phyloP scores from a whole-genome alignment of 2,113 vertebrate genomes.

The Monopterus albus region DNA sequence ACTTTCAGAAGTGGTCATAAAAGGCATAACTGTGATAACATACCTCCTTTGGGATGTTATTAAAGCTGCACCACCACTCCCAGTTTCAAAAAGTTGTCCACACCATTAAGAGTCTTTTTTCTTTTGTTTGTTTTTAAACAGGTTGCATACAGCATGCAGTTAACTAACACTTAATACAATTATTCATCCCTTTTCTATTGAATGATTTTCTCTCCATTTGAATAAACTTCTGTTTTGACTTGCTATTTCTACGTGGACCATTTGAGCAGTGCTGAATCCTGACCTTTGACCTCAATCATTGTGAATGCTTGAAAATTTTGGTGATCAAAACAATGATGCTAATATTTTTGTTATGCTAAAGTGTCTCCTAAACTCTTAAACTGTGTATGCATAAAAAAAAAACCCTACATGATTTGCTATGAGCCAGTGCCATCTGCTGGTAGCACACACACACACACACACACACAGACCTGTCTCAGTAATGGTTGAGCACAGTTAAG shows the following conservation, averaged over 20 bases:
- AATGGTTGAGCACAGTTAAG: too few relatives aligned
- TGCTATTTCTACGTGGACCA: neutral
- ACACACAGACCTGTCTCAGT: neutral
- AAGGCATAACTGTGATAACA: neutral
- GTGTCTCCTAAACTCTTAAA: neutral
- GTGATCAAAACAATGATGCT: too few relatives aligned
- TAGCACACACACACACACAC: neutral
- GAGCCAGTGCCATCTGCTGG: constrained; percentile 46
- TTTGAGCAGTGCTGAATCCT: too few relatives aligned
- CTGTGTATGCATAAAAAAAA: neutral
- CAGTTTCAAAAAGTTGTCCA: too few relatives aligned
- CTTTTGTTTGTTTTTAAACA: too few relatives aligned
- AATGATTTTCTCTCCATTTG: neutral
- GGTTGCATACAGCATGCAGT: too few relatives aligned
- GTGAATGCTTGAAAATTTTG: too few relatives aligned
- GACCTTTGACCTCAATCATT: too few relatives aligned
- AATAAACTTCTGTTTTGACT: neutral
- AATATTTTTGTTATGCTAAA: too few relatives aligned
- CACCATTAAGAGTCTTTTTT: too few relatives aligned
- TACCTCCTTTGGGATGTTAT: constrained; percentile 2
- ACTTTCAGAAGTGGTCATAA: neutral
- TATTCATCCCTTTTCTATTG: neutral
- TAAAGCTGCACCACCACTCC: neutral
- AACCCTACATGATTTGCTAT: constrained; percentile 1
- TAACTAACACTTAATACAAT: neutral